Evolutionary conservation across 2,888 invertebrate genomes (phyloP).

Genomic region (Eilema griseolum): DNA sequence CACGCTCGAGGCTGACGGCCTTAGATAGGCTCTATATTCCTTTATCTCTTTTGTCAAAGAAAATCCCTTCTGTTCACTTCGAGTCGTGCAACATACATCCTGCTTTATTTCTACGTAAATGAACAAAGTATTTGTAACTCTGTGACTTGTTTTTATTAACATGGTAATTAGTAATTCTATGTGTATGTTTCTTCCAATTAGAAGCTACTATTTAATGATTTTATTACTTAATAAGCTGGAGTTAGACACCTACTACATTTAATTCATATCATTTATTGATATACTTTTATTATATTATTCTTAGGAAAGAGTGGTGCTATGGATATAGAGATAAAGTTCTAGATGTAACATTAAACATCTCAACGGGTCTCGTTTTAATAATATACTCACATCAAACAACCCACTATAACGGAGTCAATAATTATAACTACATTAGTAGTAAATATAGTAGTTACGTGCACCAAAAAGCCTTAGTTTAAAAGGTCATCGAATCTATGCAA

Average conservation of each 20-base stretch:
- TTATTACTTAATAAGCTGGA: background rate
- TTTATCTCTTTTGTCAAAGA: background rate
- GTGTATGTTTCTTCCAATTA: slow-evolving; percentile 3
- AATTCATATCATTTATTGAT: background rate
- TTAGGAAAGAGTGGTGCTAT: background rate
- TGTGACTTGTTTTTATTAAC: slow-evolving; percentile 23
- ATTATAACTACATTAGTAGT: background rate
- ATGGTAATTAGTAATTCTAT: slow-evolving; percentile 22
- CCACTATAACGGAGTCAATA: background rate
- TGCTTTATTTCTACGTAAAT: slow-evolving; percentile 20
- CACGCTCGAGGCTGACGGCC: background rate
- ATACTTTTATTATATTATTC: background rate
- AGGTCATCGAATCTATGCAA: background rate
- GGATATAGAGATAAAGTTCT: background rate
- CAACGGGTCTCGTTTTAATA: background rate
- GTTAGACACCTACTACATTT: background rate
- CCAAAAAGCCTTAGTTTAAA: background rate
- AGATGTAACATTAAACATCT: background rate
- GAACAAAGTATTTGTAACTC: slow-evolving; percentile 17
- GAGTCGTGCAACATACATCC: slow-evolving; percentile 19
- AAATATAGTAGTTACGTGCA: background rate
- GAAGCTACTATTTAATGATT: background rate
- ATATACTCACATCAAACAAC: background rate
- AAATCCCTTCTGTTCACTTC: background rate
- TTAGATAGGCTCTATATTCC: background rate